These are phyloP conservation scores for Pleuronectes platessa DNA, from an alignment of 2,113 vertebrate genomes.

Conservation along the genomic window DNA sequence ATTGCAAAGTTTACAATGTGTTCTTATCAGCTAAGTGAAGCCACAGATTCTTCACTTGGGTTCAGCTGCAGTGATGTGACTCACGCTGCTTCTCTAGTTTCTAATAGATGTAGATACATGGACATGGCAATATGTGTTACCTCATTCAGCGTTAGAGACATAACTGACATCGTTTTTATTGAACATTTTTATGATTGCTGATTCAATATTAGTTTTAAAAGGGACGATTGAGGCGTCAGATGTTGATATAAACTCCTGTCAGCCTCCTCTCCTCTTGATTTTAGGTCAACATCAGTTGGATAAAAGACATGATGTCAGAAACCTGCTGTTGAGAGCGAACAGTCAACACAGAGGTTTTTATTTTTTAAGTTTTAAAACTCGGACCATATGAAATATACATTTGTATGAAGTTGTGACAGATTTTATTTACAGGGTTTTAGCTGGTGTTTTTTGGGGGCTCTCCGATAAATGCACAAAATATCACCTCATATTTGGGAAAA, in stretches of 20 bases:
- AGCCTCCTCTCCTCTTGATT: neutral
- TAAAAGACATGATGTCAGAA: neutral
- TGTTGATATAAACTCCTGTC: neutral
- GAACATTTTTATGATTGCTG: neutral
- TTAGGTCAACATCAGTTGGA: neutral
- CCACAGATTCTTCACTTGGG: neutral
- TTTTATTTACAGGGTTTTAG: conserved; percentile 13
- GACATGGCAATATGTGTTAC: neutral
- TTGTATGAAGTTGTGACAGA: conserved; percentile 5
- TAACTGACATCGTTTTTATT: too few relatives aligned
- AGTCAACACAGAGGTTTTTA: neutral
- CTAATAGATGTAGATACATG: neutral
- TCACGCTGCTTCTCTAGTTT: neutral
- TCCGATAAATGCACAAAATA: neutral
- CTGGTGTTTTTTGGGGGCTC: neutral
- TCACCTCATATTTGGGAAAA: neutral
- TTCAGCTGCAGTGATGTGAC: conserved; percentile 5
- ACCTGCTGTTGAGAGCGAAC: neutral
- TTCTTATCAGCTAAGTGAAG: conserved; percentile 1
- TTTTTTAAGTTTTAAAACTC: conserved; percentile 39
- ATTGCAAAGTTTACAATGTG: conserved; percentile 34
- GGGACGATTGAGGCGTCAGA: neutral
- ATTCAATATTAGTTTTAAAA: conserved; percentile 19
- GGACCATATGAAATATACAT: neutral
- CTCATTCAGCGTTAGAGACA: neutral